These are phyloP conservation scores for Labroides dimidiatus DNA, from an alignment of 2,797 vertebrate species.

Conservation along the genomic window DNA sequence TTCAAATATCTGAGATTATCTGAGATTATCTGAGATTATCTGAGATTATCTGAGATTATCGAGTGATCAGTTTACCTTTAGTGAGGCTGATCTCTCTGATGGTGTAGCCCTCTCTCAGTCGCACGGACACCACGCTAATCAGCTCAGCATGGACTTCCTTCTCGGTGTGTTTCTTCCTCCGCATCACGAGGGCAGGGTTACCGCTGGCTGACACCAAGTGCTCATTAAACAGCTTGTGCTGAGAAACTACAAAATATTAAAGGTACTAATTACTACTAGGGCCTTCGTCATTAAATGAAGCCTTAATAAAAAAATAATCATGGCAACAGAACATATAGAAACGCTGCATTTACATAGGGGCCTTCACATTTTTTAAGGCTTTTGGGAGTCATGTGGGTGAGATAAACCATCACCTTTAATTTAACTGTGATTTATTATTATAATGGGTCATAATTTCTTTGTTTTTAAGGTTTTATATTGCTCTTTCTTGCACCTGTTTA, in stretches of 20 bases:
- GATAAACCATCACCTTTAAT: too few relatives aligned
- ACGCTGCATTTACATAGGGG: too few relatives aligned
- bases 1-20: neutral
- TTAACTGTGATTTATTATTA: neutral
- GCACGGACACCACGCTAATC: conserved; percentile 94
- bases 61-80: conserved; percentile 86
- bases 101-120: conserved; percentile 96
- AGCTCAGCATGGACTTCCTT: conserved; percentile 96
- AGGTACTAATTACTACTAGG: neutral
- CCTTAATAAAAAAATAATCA: neutral
- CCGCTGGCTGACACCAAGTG: conserved; percentile 96
- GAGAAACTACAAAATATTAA: conserved; percentile 85
- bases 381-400: too few relatives aligned
- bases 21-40: neutral
- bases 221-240: conserved; percentile 98
- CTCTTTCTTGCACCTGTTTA: too few relatives aligned
- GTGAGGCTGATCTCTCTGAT: conserved; percentile 94
- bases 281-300: neutral
- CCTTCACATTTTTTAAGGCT: too few relatives aligned
- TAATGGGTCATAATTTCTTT: neutral
- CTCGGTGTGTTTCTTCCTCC: conserved; percentile 97
- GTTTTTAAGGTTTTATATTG: neutral
- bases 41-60: neutral
- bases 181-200: conserved; percentile 94
- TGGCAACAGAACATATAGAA: neutral